Base-by-base conservation (phyloP, 2,888 invertebrate genomes). In the Calliscelio sp. region DNA sequence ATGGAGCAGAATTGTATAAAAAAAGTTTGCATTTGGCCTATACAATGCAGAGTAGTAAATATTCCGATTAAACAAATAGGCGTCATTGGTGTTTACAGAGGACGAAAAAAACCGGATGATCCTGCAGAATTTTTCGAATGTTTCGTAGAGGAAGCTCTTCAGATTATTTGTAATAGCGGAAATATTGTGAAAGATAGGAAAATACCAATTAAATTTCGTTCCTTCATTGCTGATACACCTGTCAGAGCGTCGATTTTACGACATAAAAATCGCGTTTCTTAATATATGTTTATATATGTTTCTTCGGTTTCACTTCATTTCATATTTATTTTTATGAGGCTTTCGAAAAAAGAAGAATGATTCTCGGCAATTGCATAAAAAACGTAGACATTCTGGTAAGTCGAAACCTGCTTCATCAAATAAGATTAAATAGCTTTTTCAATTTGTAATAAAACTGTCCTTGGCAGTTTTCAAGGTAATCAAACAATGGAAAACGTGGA, bases 1-100 rank as follows among this genome's bases (percentile, higher is more conserved):
- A 59, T 38, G 59, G 59, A n/a, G 59, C 59, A 14, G 14, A 6
- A 38, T 20, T 59, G 25, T 59, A 11, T n/a, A 59, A 59, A 59
- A n/a, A 59, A 18, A 59, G 20, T 38, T 11, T 20, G n/a, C 14
- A 59, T 59, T 14, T 59, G 59, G 59, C 59, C 59, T 22, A 59
- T 59, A n/a, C 59, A 59, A 38, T 59, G 18, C 25, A 18, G 38
- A 18, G 38, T 59, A 8, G n/a, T 22, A 20, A 59, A 59, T 38
- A 38, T 59, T 5, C 38, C 11, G 10, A 59, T 4, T 59, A 59
- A 38, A 38, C 6, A 38, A 38, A 35, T 59, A 20, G 38, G 38
- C 7, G 22, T 59, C 7, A 59, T 59, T 22, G 59, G 59, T 20
- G 14, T 59, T 38, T 59, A 59, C 38, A 35, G 14, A 14, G 38